phyloP scores from a whole-genome alignment of 2,797 vertebrate genomes.

The Yasuhikotakia modesta region DNA sequence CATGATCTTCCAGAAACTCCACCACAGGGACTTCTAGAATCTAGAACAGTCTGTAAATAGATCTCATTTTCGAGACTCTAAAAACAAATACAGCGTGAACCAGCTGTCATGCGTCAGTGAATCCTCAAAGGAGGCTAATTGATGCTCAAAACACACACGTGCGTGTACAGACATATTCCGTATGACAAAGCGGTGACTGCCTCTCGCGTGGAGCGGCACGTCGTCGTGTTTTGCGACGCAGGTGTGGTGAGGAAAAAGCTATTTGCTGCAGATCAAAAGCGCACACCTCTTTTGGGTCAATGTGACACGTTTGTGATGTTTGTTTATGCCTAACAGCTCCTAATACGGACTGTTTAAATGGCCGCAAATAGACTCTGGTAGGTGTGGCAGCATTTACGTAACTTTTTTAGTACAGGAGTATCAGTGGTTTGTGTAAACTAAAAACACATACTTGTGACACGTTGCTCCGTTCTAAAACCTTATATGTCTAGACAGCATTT shows the following conservation, averaged over 20 bases:
- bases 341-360: conserved; percentile 22
- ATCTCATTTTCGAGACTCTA: neutral
- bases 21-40: conserved; percentile 3
- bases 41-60: conserved; percentile 14
- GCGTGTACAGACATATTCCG: conserved; percentile 26
- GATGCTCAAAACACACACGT: conserved; percentile 19
- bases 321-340: conserved; percentile 32
- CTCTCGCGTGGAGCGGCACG: neutral
- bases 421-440: conserved; percentile 15
- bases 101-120: neutral
- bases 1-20: conserved; percentile 40
- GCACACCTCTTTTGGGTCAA: conserved; percentile 33
- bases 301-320: conserved; percentile 24
- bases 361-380: conserved; percentile 50
- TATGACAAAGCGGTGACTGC: conserved; percentile 10
- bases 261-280: conserved; percentile 13
- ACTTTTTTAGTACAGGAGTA: conserved; percentile 47
- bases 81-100: conserved; percentile 18
- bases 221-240: neutral
- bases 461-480: conserved; percentile 6
- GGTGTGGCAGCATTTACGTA: conserved; percentile 56
- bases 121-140: conserved; percentile 33
- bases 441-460: neutral
- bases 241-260: conserved; percentile 1
- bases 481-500: neutral